Conservation (phyloP, 1,140 invertebrate species). For the Drosophila santomea region DNA sequence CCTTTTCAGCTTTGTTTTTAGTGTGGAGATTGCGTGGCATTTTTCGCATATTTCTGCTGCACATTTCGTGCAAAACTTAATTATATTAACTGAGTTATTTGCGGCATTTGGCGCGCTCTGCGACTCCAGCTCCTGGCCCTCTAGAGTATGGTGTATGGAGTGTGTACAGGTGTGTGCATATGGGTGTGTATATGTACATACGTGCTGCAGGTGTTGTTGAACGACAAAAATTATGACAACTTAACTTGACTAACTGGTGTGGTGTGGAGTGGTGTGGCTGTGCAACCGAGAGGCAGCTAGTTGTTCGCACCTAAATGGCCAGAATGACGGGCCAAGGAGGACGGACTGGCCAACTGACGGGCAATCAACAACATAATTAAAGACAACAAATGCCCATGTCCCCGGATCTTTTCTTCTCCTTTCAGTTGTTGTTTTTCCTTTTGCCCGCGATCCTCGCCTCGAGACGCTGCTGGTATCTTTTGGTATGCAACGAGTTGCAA, state of each 20-base stretch:
- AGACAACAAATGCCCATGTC: slow-evolving; percentile 77
- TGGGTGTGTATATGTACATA: neutral
- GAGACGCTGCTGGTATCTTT: slow-evolving; percentile 15
- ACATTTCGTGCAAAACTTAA: slow-evolving; percentile 83
- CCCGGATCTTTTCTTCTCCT: slow-evolving; percentile 14
- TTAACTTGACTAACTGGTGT: slow-evolving; percentile 81
- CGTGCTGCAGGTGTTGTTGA: slow-evolving; percentile 54
- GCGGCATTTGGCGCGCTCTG: slow-evolving; percentile 79
- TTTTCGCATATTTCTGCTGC: slow-evolving; percentile 78
- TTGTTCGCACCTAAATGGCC: slow-evolving; percentile 66
- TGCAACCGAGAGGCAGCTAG: slow-evolving; percentile 29
- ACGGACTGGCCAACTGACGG: slow-evolving; percentile 19
- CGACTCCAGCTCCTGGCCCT: slow-evolving; percentile 49
- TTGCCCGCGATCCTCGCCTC: slow-evolving; percentile 20
- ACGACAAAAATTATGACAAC: slow-evolving; percentile 83
- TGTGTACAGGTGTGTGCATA: neutral
- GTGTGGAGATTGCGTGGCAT: slow-evolving; percentile 76
- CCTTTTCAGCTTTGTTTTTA: slow-evolving; percentile 10
- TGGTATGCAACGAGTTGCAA: slow-evolving; percentile 82
- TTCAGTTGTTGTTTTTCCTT: neutral
- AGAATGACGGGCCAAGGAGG: slow-evolving; percentile 40
- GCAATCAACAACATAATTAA: slow-evolving; percentile 82
- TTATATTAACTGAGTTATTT: slow-evolving; percentile 84
- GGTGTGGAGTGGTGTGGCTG: slow-evolving; percentile 10
- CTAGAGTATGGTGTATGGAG: slow-evolving; percentile 16